Base-by-base conservation (phyloP, 2,113 vertebrate genomes). In the Mixornis gularis region DNA sequence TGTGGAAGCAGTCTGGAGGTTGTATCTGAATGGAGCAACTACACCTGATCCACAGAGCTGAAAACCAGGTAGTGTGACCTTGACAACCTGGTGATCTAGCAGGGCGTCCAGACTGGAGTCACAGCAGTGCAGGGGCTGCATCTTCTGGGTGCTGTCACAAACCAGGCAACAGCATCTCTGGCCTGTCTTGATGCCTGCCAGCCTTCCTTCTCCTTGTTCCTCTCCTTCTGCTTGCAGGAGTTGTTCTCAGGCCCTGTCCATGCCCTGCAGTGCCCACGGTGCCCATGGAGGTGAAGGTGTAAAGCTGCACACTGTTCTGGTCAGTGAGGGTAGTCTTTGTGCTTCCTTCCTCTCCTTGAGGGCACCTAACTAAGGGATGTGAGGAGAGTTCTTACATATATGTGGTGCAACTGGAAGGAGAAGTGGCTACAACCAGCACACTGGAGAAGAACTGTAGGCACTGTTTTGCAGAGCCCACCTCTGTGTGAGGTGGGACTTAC, bases 241-340 rank as follows among this genome's bases (percentile, higher is more conserved):
- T 62, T 32, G 36, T 85, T 70, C 24, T 70, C 38, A 27, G 40
- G 26, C 9, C 19, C 26, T 0, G 0, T 52, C 44, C 0, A 0
- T 43, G 62, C 38, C 22, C 43, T 89, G 52, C 16, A 40, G 32
- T 8, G 5, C 36, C 46, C 17, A 17, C n/a, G 64, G 59, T 43
- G 55, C n/a, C 72, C 13, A 4, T 2, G 3, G 64, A 64, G 30
- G 16, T 44, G 76, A 62, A 78, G 40, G n/a, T 32, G 36, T 63
- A 70, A 71, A 80, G 55, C 34, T 52, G 43, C 0, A 1, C 0
- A 1, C 20, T 53, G 21, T 51, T 87, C 68, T 63, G 30, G n/a
- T 44, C 46, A 17, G 3, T 44, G 36, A 52, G 36, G 20, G 24
- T 27, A 34, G 12, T 48, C 68, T 44, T 69, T 17, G 2, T 48